Evolutionary conservation across 2,113 vertebrate species (phyloP).

Genomic region (Phyllostomus hastatus): DNA sequence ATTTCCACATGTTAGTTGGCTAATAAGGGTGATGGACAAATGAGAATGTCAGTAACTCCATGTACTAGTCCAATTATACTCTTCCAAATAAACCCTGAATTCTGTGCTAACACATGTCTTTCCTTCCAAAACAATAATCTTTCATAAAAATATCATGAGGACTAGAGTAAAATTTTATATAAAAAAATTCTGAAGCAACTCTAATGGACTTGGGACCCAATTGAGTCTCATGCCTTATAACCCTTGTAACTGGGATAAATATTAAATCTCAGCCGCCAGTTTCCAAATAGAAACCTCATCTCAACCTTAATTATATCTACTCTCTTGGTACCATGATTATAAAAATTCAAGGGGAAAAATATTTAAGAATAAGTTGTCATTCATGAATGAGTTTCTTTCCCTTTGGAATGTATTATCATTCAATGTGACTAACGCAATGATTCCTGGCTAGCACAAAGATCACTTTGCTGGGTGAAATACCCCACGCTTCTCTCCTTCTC

Average conservation of each 20-base stretch:
- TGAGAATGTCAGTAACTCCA: neutral
- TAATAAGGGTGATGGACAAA: neutral
- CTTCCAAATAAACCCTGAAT: neutral
- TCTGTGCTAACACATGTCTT: neutral
- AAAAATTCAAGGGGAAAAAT: constrained; percentile 52
- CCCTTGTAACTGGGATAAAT: constrained; percentile 1
- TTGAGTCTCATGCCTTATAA: neutral
- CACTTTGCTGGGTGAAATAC: neutral
- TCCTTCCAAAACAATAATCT: neutral
- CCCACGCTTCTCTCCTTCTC: neutral
- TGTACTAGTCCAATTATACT: neutral
- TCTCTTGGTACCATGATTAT: constrained; percentile 27
- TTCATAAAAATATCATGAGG: neutral
- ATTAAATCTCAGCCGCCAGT: constrained; percentile 23
- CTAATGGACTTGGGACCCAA: neutral
- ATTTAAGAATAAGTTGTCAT: neutral
- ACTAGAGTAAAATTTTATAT: neutral
- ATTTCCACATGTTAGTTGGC: neutral
- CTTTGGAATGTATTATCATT: neutral
- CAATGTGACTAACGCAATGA: neutral
- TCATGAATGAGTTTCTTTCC: neutral
- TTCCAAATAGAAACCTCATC: constrained; percentile 52
- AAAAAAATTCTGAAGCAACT: neutral
- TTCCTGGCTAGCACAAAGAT: neutral
- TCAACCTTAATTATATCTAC: constrained; percentile 42